Base-by-base conservation (phyloP, 2,113 vertebrate species). In the Nyctereutes procyonoides region DNA sequence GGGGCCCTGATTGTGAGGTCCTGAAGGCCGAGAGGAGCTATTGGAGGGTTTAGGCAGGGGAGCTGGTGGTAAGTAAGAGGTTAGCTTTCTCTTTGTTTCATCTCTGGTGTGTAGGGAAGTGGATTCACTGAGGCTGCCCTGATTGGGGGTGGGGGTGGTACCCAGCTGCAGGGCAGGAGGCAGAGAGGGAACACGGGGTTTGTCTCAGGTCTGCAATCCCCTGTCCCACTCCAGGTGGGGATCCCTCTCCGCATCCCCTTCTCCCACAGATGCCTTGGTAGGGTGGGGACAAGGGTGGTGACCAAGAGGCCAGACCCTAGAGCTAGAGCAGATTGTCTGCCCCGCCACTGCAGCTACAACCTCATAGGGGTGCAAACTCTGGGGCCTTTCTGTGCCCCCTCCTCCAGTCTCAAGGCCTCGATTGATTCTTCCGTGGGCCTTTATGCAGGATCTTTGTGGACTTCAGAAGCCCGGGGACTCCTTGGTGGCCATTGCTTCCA, bases 401-500 rank as follows among this genome's bases (percentile, higher is more conserved):
- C n/a, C 84, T 67, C 32, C 30, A 10, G 38, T 43, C 32, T 83
- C 79, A n/a, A 35, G 28, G 15, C n/a, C 30, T 1, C 13, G 14
- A 51, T 5, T 0, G 9, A 76, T 56, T 56, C 71, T 82, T 19
- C 20, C 89, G n/a, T 35, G 35, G 62, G 30, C 17, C 13, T 93
- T 92, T 38, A 17, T 5, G 65, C 43, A 67, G 51, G 63, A 60
- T 53, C 65, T 38, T 30, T 30, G 1, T 0, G 8, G n/a, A 35
- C 85, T 53, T 35, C 43, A 2, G 1, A 12, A 16, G 8, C 24
- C 48, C 5, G 7, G 28, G 9, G 65, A 62, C 32, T 14, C 55
- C 0, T 0, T 14, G 32, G 6, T 7, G 0, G n/a, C n/a, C 10
- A 1, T 30, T 32, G 8, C 60, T 28, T 51, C 60, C 0, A 0